Percentiles rank a stretch among this genome's conserved stretches.
Evolutionary conservation across 2,888 invertebrate genomes (phyloP).

Genomic region (Carterocephalus palaemon): DNA sequence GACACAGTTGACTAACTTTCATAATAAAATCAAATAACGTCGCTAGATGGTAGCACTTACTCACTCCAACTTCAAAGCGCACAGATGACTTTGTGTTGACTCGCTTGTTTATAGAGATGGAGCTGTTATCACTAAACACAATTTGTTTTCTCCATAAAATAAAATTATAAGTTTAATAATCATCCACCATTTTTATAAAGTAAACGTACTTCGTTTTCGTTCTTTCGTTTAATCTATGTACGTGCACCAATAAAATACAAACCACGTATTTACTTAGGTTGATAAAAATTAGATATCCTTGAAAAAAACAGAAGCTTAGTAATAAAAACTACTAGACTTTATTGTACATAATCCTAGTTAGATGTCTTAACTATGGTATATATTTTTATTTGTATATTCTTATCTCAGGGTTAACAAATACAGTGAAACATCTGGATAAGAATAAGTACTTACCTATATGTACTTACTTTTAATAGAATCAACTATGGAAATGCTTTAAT

Average conservation of each 20-base stretch:
- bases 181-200: not conserved
- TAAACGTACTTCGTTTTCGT: constrained; percentile 8
- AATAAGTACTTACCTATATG: too few species aligned
- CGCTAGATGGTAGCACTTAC: constrained; percentile 10
- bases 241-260: constrained; percentile 21
- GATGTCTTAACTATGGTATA: not conserved
- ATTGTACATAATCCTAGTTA: not conserved
- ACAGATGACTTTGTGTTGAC: not conserved
- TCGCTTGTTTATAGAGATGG: constrained; percentile 10
- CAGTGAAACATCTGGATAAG: too few species aligned
- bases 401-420: constrained; percentile 1
- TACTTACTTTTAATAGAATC: too few species aligned
- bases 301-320: constrained; percentile 12
- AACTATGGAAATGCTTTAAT: too few species aligned
- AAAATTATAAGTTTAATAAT: too few species aligned
- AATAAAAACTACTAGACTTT: constrained; percentile 6
- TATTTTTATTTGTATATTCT: not conserved
- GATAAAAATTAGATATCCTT: constrained; percentile 15
- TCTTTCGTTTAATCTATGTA: constrained; percentile 14
- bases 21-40: not conserved
- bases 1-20: not conserved
- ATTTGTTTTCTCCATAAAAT: too few species aligned
- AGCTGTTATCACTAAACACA: constrained; percentile 4
- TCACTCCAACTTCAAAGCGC: not conserved
- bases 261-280: constrained; percentile 11